phyloP scores from a whole-genome alignment of 2,113 vertebrate genomes.

The Pygoscelis adeliae region DNA sequence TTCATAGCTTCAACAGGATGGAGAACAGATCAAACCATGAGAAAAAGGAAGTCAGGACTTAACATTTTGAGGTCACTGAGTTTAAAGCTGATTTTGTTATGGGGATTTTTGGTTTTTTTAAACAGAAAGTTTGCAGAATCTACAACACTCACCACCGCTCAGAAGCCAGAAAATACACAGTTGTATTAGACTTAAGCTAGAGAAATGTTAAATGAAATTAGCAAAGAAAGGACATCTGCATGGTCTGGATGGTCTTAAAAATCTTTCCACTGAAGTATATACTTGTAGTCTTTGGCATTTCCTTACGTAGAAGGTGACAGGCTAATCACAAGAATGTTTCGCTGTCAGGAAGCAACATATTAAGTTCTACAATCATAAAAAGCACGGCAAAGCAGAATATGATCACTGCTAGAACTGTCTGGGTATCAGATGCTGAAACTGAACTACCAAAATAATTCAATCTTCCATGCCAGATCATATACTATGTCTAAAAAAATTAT shows the following conservation, averaged over 20 bases:
- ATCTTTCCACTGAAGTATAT: not conserved
- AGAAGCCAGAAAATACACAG: not conserved
- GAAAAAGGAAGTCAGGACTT: not conserved
- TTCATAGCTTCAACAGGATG: not conserved
- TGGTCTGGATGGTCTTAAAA: not conserved
- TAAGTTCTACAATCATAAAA: not conserved
- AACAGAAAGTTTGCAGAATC: not conserved
- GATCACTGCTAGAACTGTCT: not conserved
- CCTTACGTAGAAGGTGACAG: not conserved
- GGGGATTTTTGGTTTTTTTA: not conserved
- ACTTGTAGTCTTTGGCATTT: not conserved
- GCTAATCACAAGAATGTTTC: not conserved
- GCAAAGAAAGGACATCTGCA: not conserved
- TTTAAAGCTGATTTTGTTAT: not conserved
- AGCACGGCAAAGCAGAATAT: not conserved
- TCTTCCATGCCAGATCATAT: not conserved
- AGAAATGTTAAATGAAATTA: not conserved
- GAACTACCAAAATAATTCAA: not conserved
- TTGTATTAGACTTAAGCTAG: not conserved
- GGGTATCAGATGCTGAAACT: not conserved
- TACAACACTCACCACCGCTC: too few species aligned
- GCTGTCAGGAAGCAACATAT: not conserved
- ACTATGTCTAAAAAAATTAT: not conserved
- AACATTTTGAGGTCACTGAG: accelerated
- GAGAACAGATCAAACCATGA: not conserved